Base-by-base conservation (phyloP, 2,888 invertebrate genomes). In the Xestobium rufovillosum region DNA sequence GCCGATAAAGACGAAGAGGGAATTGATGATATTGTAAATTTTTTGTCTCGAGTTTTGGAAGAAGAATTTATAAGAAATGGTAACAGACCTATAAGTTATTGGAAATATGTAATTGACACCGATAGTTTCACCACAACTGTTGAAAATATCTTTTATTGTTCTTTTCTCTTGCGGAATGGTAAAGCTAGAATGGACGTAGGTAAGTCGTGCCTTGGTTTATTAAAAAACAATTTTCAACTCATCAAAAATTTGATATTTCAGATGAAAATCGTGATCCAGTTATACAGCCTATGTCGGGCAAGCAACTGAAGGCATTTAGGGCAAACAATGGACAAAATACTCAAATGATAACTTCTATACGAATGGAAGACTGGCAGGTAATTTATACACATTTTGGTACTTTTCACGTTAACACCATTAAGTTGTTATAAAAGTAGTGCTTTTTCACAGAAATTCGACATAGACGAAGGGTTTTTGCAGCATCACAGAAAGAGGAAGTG, bases 141-240 rank as follows among this genome's bases (percentile, higher is more conserved):
- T 1, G 77, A 80, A 64, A 80, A 80, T 51, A 68, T 78, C 26
- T 73, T 80, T 60, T 70, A 78, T 49, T 65, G 75, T n/a, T 72
- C 79, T 0, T 80, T 79, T 61, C 64, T 80, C 3, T 66, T 73
- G 1, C 59, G 73, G 31, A 78, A 79, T 50, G 76, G 75, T 0
- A 57, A 63, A 38, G 58, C 76, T 1, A 57, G 65, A 29, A 57
- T 79, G 3, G 52, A 63, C 10, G 52, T 72, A 36, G 71, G 76
- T 76, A 48, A 60, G 48, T 28, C 2, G 6, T 35, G 13, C n/a
- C n/a, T n/a, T 19, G 3, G 12, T 10, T 13, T 11, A 28, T n/a
- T 13, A 13, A 10, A 8, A n/a, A 3, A 26, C 11, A 4, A 19
- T 33, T 19, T 8, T 33, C 13, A 3, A 6, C 11, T 13, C 33